These are phyloP conservation scores for Hemicentrotus pulcherrimus DNA, from an alignment of 35 echinoderm and acorn worm genomes.

Conservation along the genomic window DNA sequence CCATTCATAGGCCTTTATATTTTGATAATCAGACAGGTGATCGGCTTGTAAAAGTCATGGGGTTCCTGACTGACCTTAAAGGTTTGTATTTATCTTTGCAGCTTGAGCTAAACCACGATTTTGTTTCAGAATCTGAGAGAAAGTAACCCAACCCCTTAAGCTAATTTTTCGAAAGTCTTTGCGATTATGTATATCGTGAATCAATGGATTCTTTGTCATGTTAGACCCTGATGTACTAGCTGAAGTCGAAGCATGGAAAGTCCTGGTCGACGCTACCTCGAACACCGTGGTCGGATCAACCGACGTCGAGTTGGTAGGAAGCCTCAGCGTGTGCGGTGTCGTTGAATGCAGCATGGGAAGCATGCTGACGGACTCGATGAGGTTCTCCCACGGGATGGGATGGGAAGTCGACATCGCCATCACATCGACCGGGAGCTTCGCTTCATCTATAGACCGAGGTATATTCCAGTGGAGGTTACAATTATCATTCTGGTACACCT, in stretches of 20 bases:
- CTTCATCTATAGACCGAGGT: constrained; percentile 58
- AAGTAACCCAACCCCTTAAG: no score
- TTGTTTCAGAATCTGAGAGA: no score
- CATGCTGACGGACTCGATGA: constrained; percentile 73
- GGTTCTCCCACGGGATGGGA: constrained; percentile 27
- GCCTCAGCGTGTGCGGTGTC: constrained; percentile 40
- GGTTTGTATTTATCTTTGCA: no score
- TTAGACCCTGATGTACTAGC: constrained; percentile 59
- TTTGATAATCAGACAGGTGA: no score
- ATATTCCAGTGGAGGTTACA: background rate
- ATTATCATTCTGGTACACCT: no score
- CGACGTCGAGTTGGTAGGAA: constrained; percentile 52
- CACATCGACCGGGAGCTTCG: constrained; percentile 65
- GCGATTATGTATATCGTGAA: background rate
- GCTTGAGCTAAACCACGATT: no score
- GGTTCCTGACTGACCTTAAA: no score
- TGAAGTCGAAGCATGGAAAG: constrained; percentile 49
- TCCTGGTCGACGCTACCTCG: constrained; percentile 52
- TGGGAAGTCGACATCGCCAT: constrained; percentile 68
- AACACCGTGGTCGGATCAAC: constrained; percentile 56
- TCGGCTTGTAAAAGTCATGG: no score
- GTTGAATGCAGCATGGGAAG: constrained; percentile 82
- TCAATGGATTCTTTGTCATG: background rate
- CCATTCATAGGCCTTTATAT: no score
- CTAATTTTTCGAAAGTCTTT: no score